A percentile compares a stretch with the other conserved stretches of the same genome.
Evolutionary conservation across 2,113 vertebrate genomes (phyloP).

Genomic region (Pyrgilauda ruficollis): DNA sequence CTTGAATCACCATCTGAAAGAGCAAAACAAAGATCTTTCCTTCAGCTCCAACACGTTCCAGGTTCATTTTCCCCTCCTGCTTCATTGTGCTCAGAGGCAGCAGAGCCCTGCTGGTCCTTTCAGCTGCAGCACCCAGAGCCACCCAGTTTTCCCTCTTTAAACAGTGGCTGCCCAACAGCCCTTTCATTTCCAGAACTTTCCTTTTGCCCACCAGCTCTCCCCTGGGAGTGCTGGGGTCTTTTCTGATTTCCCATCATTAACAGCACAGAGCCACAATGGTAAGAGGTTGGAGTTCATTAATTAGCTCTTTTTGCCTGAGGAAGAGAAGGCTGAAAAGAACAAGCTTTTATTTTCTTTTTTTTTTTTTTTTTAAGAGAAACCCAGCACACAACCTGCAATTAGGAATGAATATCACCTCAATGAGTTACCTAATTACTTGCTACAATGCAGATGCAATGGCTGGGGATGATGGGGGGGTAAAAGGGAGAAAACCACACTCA

Average conservation of each 20-base stretch:
- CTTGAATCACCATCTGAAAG: background rate
- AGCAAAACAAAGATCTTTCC: background rate
- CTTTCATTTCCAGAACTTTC: background rate
- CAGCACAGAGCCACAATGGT: background rate
- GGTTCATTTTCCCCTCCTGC: background rate
- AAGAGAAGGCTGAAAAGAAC: background rate
- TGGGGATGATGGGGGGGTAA: background rate
- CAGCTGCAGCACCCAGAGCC: background rate
- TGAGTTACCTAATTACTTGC: background rate
- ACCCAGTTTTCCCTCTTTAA: background rate
- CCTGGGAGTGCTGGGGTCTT: background rate
- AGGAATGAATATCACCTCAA: background rate
- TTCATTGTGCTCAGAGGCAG: background rate
- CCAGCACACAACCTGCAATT: background rate
- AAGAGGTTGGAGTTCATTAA: background rate
- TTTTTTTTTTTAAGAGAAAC: background rate
- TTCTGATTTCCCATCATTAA: slow-evolving; percentile 12
- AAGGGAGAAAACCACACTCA: background rate
- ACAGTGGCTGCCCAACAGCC: background rate
- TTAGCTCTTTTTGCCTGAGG: background rate
- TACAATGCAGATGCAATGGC: background rate
- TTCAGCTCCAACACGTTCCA: background rate
- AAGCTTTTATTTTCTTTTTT: background rate
- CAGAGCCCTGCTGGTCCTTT: background rate
- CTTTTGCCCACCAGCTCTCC: background rate